Percentiles rank a stretch among this genome's conserved stretches.
These are phyloP conservation scores for Colletes latitarsis DNA, from an alignment of 1,140 invertebrate species.

Conservation along the genomic window DNA sequence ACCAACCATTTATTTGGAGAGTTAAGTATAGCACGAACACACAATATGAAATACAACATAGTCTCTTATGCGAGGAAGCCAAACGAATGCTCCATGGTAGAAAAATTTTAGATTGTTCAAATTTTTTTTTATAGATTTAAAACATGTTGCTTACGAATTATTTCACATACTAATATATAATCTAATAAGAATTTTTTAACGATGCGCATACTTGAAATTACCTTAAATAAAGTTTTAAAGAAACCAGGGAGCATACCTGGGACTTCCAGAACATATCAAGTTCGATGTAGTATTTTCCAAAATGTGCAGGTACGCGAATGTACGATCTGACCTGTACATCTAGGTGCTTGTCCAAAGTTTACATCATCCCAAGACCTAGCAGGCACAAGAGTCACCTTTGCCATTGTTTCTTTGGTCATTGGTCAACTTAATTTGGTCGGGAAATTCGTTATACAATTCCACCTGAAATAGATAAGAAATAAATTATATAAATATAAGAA, in stretches of 20 bases:
- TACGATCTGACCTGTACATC: constrained; percentile 76
- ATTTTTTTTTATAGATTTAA: not conserved
- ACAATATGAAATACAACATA: constrained; percentile 59
- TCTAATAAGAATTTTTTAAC: not conserved
- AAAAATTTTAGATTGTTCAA: constrained; percentile 42
- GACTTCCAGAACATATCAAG: constrained; percentile 61
- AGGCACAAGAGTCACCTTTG: constrained; percentile 89
- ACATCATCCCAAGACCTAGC: constrained; percentile 82
- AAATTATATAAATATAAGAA: constrained; percentile 17
- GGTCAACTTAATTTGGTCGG: constrained; percentile 95
- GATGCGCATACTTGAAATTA: constrained; percentile 6
- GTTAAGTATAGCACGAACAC: constrained; percentile 44
- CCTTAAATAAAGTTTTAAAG: constrained; percentile 20
- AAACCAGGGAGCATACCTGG: constrained; percentile 40
- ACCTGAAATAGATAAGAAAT: constrained; percentile 81
- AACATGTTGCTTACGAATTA: constrained; percentile 36
- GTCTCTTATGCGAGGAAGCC: constrained; percentile 45
- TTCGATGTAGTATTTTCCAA: constrained; percentile 58
- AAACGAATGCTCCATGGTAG: constrained; percentile 39
- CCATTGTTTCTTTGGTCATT: constrained; percentile 84
- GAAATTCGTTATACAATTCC: constrained; percentile 98
- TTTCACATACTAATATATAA: constrained; percentile 18
- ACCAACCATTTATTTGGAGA: constrained; percentile 26
- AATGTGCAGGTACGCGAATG: constrained; percentile 59
- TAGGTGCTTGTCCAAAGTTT: constrained; percentile 69